Base-by-base conservation (phyloP, 2,888 invertebrate species). In the Acleris emargana region DNA sequence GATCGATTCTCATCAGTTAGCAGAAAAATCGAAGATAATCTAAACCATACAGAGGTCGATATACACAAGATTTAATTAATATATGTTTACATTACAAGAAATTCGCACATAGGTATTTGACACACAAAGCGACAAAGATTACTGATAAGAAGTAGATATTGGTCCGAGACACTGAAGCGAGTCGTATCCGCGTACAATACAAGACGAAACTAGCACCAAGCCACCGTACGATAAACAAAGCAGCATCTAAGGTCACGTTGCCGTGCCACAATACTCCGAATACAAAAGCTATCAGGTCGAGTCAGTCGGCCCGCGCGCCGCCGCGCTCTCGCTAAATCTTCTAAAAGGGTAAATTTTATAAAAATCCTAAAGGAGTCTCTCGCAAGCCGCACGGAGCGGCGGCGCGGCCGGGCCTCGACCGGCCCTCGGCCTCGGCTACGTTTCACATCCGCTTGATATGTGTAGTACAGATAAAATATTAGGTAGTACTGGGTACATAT, bases 141-240 rank as follows among this genome's bases (percentile, higher is more conserved):
- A 88, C 76, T 81, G 82, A 82, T 84, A 83, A 85, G 81, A 86
- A 86, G 87, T 84, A 84, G 86, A 87, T 84, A 88, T 92, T 92
- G 92, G 92, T 92, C 92, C 92, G 89, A 91, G 89, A 91, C 89
- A 86, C 88, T 85, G 88, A 91, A 91, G 92, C 91, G 82, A 88
- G 84, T 80, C 81, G 81, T 79, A 83, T 87, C 82, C 83, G 86
- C 86, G 81, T 80, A 84, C 78, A 79, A 83, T 81, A 82, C 77
- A 80, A 66, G 72, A 74, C 72, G 80, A 85, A 76, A 84, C 87
- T 89, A 91, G 91, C 91, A 91, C 90, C 91, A 90, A 91, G 91
- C 91, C 89, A 87, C 87, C 87, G 86, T 86, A 90, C 87, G 81
- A 82, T 75, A 81, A 80, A 81, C 75, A 75, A 87, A 86, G 87